phyloP scores from a whole-genome alignment of 1,140 invertebrate species.

The Bombus soroeensis region DNA sequence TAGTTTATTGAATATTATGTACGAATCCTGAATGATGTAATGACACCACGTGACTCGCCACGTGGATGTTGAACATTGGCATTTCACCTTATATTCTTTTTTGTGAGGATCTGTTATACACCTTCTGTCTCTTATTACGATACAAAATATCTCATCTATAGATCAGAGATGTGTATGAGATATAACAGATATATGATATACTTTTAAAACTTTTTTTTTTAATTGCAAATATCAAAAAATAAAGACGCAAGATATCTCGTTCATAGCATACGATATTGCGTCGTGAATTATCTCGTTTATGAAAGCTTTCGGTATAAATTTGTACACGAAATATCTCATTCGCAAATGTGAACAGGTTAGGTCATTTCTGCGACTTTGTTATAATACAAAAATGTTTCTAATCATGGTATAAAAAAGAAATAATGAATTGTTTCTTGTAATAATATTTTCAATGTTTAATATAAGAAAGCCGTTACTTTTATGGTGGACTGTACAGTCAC shows the following conservation, averaged over 20 bases:
- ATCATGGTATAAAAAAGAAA: not conserved
- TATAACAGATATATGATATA: not conserved
- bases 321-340: not conserved
- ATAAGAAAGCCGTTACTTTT: conserved; percentile 61
- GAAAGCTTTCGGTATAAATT: not conserved
- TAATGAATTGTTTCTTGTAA: not conserved
- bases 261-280: not conserved
- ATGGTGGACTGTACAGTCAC: conserved; percentile 73
- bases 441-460: not conserved
- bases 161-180: not conserved
- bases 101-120: not conserved
- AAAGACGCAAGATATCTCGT: not conserved
- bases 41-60: conserved; percentile 9
- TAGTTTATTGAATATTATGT: conserved; percentile 20
- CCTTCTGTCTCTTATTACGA: not conserved
- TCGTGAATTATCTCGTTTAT: not conserved
- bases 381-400: not conserved
- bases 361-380: not conserved
- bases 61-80: not conserved
- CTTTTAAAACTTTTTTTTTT: not conserved
- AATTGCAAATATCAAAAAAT: not conserved
- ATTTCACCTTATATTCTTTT: not conserved
- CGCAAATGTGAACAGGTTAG: not conserved
- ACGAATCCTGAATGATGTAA: conserved; percentile 23
- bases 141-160: not conserved